These are phyloP conservation scores for Atractosteus spatula DNA, from an alignment of 2,113 vertebrate genomes.

Conservation along the genomic window DNA sequence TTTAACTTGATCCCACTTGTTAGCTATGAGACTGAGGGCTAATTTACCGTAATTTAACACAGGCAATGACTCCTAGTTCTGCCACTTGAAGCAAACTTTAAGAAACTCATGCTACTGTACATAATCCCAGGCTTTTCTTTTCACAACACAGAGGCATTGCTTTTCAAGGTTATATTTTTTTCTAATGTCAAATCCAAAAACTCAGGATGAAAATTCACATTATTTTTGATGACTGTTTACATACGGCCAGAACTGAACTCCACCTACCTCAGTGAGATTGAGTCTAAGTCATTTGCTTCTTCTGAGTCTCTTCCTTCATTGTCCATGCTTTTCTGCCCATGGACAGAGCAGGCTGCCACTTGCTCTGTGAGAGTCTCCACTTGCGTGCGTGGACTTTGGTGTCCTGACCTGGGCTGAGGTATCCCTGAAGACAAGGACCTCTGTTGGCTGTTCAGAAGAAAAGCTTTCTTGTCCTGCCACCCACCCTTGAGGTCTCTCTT, in stretches of 20 bases:
- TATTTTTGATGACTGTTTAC: neutral
- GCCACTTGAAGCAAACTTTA: no score
- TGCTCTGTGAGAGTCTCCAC: conserved; percentile 51
- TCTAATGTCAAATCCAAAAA: neutral
- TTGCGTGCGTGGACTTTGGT: conserved; percentile 31
- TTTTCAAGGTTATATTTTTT: no score
- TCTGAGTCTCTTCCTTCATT: conserved; percentile 20
- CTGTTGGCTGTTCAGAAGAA: conserved; percentile 28
- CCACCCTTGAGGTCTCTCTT: conserved; percentile 39
- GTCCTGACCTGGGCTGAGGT: conserved; percentile 36
- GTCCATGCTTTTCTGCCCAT: conserved; percentile 32
- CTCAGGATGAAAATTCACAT: conserved; percentile 2
- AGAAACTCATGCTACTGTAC: no score
- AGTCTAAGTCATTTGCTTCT: conserved; percentile 29
- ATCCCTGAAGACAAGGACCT: conserved; percentile 21
- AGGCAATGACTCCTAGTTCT: no score
- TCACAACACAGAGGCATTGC: no score
- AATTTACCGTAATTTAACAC: no score
- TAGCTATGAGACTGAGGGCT: no score
- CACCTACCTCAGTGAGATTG: conserved; percentile 49
- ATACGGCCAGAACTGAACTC: neutral
- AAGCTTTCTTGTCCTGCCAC: conserved; percentile 32
- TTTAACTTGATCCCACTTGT: no score
- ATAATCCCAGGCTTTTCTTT: no score
- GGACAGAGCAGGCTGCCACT: conserved; percentile 50